Percentiles rank a stretch among this genome's conserved stretches.
Evolutionary conservation across 2,888 invertebrate genomes (phyloP).

Genomic region (Lithodes maja): DNA sequence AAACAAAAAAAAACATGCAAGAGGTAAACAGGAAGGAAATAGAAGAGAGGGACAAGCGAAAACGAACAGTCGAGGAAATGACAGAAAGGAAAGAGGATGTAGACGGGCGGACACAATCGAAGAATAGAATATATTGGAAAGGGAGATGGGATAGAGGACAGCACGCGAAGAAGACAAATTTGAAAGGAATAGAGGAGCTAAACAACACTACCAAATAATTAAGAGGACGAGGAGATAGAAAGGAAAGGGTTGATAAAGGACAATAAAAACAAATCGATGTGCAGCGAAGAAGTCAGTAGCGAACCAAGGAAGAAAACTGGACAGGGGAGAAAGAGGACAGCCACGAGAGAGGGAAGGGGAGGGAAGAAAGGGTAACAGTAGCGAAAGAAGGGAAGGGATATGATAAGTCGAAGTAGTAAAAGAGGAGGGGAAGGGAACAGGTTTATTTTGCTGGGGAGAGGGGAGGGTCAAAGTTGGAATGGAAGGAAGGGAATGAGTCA

Average conservation of each 20-base stretch:
- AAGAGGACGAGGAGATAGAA: background rate
- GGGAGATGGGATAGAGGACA: background rate
- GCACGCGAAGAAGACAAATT: background rate
- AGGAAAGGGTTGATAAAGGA: background rate
- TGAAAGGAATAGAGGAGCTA: background rate
- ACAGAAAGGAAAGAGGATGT: background rate
- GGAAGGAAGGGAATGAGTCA: background rate
- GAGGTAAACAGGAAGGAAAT: background rate
- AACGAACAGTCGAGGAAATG: background rate
- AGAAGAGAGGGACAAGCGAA: background rate
- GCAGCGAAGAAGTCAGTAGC: background rate
- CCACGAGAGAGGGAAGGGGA: background rate
- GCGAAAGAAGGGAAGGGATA: background rate
- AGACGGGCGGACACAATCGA: background rate
- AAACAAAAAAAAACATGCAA: too few relatives aligned
- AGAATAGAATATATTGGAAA: background rate
- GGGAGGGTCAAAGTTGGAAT: too few relatives aligned
- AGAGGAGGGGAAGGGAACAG: too few relatives aligned
- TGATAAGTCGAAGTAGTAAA: too few relatives aligned
- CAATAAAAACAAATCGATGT: background rate
- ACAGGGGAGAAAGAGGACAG: background rate
- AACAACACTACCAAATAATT: background rate
- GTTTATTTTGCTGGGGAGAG: too few relatives aligned
- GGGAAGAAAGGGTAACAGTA: background rate
- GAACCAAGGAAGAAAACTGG: background rate